Conservation (phyloP, 2,797 vertebrate species). For the Bradypodion pumilum region DNA sequence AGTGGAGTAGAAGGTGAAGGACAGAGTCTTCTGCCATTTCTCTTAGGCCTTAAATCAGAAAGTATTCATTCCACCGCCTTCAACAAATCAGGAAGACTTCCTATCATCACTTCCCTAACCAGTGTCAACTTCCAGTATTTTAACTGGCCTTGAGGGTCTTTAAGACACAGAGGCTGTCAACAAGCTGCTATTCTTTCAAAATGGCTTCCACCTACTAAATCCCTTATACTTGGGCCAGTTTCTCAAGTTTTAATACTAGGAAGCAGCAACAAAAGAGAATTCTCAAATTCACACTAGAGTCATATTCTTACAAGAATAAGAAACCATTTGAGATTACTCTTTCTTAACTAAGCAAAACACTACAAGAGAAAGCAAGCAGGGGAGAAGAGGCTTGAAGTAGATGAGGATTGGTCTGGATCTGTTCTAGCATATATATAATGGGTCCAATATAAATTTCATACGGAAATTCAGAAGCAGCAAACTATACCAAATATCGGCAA, state of each 20-base stretch:
- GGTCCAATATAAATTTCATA: too few relatives aligned
- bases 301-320: too few relatives aligned
- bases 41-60: background rate
- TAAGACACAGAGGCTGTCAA: background rate
- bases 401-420: too few relatives aligned
- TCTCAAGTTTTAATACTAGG: background rate
- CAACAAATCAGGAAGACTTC: background rate
- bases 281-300: too few relatives aligned
- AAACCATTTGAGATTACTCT: too few relatives aligned
- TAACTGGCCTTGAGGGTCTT: background rate
- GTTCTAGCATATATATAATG: too few relatives aligned
- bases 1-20: background rate
- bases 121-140: background rate
- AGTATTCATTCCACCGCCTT: background rate
- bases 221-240: background rate
- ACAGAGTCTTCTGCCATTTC: background rate
- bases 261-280: background rate
- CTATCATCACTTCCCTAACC: background rate
- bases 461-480: too few relatives aligned
- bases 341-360: too few relatives aligned
- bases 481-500: too few relatives aligned
- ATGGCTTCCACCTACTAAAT: background rate
- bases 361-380: too few relatives aligned
- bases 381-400: too few relatives aligned
- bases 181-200: background rate